Base-by-base conservation (phyloP, 2,888 invertebrate species). In the Spodoptera littoralis region DNA sequence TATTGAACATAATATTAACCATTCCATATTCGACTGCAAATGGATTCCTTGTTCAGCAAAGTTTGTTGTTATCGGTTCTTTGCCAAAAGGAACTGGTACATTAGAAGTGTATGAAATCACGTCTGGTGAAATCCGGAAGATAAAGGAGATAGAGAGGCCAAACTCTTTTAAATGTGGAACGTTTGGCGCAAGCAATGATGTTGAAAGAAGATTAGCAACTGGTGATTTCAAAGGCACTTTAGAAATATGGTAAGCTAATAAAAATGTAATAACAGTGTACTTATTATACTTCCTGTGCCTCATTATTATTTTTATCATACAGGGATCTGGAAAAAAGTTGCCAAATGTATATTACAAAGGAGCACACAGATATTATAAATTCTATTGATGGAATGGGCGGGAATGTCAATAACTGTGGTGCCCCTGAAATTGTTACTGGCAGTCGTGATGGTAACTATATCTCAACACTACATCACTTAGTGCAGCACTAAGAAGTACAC, bases 21-120 rank as follows among this genome's bases (percentile, higher is more conserved):
- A 97, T 89, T 98, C 98, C 0, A 90, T 98, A 27, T 98, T 98
- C 88, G 99, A 99, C 85, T 96, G 97, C n/a, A 98, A 98, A 92
- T 99, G 99, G 99, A 96, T 99, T 82, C 99, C 99, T 0, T 97
- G 97, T 84, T 98, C 98, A 3, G 98, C 99, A 0, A 99, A 98
- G 91, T 98, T 99, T 91, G 97, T 98, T 67, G 96, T 97, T 48
- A 95, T 99, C 59, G 99, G 99, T 11, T 97, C 97, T 13, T 96
- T 97, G 87, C 96, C 99, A 0, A 97, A 97, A 83, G 98, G 98
- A 50, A 97, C 96, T 55, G 99, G 99, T 0, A 96, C 97, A 27
- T 92, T 99, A 61, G 97, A 99, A 91, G 95, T 98, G 13, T 98
- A 96, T 85, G 97, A 97, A 86, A 94, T 98, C 24, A 96, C 96